Conservation (phyloP, 2,797 vertebrate species). For the Poeciliopsis infans region DNA sequence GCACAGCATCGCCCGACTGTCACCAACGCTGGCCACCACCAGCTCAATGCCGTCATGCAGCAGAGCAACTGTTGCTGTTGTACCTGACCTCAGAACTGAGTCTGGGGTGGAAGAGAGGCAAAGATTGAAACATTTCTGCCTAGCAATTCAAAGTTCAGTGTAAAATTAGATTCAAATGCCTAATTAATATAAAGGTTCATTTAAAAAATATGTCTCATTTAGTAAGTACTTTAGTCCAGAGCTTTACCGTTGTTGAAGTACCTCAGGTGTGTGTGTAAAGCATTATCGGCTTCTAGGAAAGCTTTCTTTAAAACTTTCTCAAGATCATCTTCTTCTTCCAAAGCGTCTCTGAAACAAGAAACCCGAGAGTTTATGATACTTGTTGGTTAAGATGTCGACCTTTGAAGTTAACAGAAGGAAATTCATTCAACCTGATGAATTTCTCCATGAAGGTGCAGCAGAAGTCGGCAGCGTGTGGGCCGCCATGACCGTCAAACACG, state of each 20-base stretch:
- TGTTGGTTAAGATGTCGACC: background rate
- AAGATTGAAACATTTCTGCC: background rate
- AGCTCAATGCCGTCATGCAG: constrained; percentile 90
- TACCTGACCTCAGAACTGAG: constrained; percentile 82
- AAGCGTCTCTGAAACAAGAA: constrained; percentile 79
- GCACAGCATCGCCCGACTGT: constrained; percentile 92
- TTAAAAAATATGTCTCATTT: background rate
- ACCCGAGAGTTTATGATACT: background rate
- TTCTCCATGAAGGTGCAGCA: constrained; percentile 90
- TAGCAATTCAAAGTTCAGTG: background rate
- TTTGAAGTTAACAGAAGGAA: background rate
- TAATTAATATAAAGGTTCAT: background rate
- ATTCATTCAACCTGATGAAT: constrained; percentile 82
- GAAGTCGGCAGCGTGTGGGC: constrained; percentile 90
- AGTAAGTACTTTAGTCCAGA: background rate
- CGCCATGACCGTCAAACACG: constrained; percentile 92
- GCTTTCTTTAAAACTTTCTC: constrained; percentile 88
- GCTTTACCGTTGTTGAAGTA: constrained; percentile 84
- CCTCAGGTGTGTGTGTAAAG: constrained; percentile 83
- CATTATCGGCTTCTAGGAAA: constrained; percentile 89
- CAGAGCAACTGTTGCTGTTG: constrained; percentile 93
- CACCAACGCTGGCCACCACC: constrained; percentile 91
- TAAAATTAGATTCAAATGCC: background rate
- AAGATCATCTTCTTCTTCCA: constrained; percentile 87
- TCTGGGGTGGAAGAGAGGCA: constrained; percentile 15